phyloP scores from a whole-genome alignment of 64 coral and sea anemone species.

The Acropora yongei region DNA sequence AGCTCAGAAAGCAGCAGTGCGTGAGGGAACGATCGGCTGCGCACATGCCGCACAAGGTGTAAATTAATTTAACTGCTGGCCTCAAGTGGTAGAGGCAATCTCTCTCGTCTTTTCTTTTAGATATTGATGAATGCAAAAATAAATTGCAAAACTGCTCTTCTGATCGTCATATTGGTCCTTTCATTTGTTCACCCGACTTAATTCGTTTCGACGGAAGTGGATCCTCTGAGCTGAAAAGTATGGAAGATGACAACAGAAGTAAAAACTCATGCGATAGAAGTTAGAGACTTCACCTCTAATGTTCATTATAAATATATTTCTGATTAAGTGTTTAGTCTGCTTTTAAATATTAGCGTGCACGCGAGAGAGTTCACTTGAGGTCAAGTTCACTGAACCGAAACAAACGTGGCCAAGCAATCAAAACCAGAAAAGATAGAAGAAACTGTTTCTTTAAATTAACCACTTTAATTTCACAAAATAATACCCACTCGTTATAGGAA shows the following conservation, averaged over 20 bases:
- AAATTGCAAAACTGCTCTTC: not conserved
- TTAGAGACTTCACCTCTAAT: too few species aligned
- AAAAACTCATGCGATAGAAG: too few species aligned
- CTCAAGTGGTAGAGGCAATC: not conserved
- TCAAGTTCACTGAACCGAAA: constrained; percentile 14
- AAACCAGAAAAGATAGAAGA: not conserved
- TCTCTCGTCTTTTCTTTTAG: not conserved
- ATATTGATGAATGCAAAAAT: constrained; percentile 6
- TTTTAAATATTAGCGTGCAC: not conserved
- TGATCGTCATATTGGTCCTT: not conserved
- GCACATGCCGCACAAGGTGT: not conserved
- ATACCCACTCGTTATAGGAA: too few species aligned
- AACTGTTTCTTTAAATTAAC: not conserved
- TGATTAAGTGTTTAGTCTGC: too few species aligned
- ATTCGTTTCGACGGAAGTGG: not conserved
- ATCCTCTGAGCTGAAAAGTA: not conserved
- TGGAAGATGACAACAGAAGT: not conserved
- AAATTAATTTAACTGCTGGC: too few species aligned
- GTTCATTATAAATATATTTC: too few species aligned
- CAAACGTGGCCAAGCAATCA: not conserved
- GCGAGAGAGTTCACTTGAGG: not conserved
- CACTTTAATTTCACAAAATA: too few species aligned
- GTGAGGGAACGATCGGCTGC: too few species aligned
- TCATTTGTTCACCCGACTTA: not conserved
- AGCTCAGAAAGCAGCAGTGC: too few species aligned